These are phyloP conservation scores for Eucidaris tribuloides DNA, from an alignment of 35 echinoderm and acorn worm species.

Conservation along the genomic window DNA sequence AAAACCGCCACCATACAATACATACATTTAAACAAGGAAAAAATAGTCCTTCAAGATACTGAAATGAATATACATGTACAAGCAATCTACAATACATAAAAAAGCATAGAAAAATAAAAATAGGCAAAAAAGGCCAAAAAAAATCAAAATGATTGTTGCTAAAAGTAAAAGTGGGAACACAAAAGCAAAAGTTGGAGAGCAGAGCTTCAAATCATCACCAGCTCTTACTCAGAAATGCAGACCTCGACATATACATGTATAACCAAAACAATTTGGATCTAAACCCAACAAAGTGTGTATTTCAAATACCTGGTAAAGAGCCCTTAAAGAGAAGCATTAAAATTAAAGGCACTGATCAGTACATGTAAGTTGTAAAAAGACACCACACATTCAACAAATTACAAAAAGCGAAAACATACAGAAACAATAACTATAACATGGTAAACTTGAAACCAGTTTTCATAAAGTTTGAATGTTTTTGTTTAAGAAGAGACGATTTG, in stretches of 20 bases:
- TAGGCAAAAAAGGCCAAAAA: no score
- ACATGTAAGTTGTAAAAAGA: not conserved
- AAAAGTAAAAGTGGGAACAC: not conserved
- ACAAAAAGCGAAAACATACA: slow-evolving; percentile 2
- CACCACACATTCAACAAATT: not conserved
- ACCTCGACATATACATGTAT: not conserved
- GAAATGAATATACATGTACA: no score
- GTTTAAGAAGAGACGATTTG: not conserved
- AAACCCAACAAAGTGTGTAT: slow-evolving; percentile 2
- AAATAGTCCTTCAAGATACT: no score
- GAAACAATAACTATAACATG: not conserved
- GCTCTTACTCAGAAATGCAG: not conserved
- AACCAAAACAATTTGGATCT: not conserved
- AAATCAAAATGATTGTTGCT: not conserved
- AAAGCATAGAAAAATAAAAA: no score
- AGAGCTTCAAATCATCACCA: slow-evolving; percentile 2
- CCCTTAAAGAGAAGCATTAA: not conserved
- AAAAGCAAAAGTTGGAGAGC: slow-evolving; percentile 8
- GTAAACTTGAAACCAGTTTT: slow-evolving; percentile 1
- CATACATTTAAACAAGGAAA: no score
- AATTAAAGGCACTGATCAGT: slow-evolving; percentile 9
- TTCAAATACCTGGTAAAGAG: not conserved
- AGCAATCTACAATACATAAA: no score
- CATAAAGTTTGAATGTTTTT: not conserved
- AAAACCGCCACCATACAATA: no score